Percentiles rank a stretch among this genome's conserved stretches.
Evolutionary conservation across 2,113 vertebrate genomes (phyloP).

Genomic region (Neolamprologus longior): DNA sequence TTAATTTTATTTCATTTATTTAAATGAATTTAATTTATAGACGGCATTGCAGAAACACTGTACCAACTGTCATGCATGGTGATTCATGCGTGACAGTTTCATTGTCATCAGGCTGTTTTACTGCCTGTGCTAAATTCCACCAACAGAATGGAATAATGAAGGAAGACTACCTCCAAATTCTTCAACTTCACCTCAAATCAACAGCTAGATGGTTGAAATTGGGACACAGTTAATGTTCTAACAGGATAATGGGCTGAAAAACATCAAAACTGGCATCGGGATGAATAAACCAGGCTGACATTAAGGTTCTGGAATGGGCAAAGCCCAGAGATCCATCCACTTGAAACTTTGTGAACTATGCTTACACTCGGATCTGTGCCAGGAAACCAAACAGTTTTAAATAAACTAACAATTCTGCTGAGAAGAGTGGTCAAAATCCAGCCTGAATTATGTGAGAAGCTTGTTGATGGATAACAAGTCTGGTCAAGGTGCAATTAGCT

Average conservation of each 20-base stretch:
- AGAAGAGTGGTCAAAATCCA: neutral
- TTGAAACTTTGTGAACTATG: neutral
- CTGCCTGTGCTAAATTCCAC: neutral
- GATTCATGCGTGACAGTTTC: neutral
- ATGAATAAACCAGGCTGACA: neutral
- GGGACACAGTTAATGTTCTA: neutral
- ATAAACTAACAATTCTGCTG: neutral
- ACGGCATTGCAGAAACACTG: neutral
- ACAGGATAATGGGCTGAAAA: neutral
- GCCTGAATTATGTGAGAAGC: neutral
- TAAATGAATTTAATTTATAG: neutral
- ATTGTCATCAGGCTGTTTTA: neutral
- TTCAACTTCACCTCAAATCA: neutral
- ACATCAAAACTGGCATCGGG: neutral
- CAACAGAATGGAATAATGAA: neutral
- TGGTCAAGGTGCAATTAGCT: neutral
- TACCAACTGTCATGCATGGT: neutral
- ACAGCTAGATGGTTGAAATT: neutral
- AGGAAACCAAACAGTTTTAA: neutral
- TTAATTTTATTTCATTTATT: neutral
- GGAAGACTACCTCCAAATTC: neutral
- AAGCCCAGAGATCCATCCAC: neutral
- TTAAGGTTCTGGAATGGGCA: neutral
- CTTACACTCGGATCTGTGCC: neutral
- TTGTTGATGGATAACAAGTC: neutral